Base-by-base conservation (phyloP, 1,140 invertebrate genomes). In the Euborellia annulipes region DNA sequence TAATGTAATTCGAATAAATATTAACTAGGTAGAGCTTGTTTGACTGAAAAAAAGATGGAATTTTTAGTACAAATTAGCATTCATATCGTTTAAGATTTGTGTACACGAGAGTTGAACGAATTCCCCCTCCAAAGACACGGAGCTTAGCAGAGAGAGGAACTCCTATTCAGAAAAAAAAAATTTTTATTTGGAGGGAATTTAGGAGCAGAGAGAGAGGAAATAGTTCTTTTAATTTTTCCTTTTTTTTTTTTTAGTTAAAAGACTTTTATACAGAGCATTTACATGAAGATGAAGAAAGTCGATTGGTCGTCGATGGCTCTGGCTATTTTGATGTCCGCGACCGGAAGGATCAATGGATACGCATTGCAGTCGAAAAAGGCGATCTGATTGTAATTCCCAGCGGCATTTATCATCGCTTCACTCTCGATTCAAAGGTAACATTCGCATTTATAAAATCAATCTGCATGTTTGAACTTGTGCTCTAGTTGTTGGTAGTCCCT, bases 311-410 rank as follows among this genome's bases (percentile, higher is more conserved):
- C 16, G 82, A 82, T 43, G 91, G 90, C 20, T 84, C 77, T 39
- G 91, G 94, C 0, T 98, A 95, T 64, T 98, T 98, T 67, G 95
- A 98, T 69, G 90, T 97, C 0, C 69, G 95, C 40, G 82, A 93
- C 65, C 65, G 60, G 18, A 57, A 78, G n/a, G 92, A 98, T 58
- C 62, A 81, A 38, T 98, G 94, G 95, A 85, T 98, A 43, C 74
- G 95, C 16, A 92, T 98, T 43, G 66, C 80, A 54, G 83, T 94
- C 0, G 61, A 63, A 1, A 69, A 80, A 16, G 89, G 89, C 8
- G 94, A 98, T 67, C 67, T 98, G 58, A 75, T 98, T 30, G 77
- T 96, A 45, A 75, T 98, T 41, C 94, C 94, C 0, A 83, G 88
- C 53, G 95, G 95, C 43, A 95, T 97, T 53, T 98, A 98, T 64